Conservation (phyloP, 2,113 vertebrate species). For the Saccopteryx leptura region DNA sequence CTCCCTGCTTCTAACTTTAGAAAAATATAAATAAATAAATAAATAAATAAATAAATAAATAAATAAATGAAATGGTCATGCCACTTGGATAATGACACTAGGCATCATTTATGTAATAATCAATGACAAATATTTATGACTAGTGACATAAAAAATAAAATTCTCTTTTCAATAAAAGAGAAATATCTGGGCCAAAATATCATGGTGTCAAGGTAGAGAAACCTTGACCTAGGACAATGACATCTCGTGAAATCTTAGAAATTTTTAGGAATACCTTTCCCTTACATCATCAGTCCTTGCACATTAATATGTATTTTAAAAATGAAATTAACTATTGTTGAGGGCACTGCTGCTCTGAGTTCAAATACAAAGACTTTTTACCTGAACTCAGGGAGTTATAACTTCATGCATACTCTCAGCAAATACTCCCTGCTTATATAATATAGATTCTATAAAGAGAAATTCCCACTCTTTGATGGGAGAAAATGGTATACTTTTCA, state of each 20-base stretch:
- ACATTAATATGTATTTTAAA: constrained; percentile 2
- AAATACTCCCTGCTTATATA: background rate
- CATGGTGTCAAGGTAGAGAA: background rate
- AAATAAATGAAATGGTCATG: background rate
- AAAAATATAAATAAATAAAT: no score
- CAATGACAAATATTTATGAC: background rate
- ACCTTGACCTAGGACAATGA: background rate
- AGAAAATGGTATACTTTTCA: background rate
- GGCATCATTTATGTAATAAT: background rate
- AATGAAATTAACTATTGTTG: background rate
- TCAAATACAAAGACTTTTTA: background rate
- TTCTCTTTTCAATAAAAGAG: background rate
- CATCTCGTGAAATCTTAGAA: background rate
- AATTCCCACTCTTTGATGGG: background rate
- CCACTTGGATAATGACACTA: background rate
- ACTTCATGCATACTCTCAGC: background rate
- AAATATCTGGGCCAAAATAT: background rate
- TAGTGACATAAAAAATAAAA: background rate
- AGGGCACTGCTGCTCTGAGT: constrained; percentile 13
- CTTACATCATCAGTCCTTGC: background rate
- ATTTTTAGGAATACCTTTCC: background rate
- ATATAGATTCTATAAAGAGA: background rate
- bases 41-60: no score
- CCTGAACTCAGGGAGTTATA: background rate
- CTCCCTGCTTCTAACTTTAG: no score